Base-by-base conservation (phyloP, 2,888 invertebrate genomes). In the Copidosoma aretas region DNA sequence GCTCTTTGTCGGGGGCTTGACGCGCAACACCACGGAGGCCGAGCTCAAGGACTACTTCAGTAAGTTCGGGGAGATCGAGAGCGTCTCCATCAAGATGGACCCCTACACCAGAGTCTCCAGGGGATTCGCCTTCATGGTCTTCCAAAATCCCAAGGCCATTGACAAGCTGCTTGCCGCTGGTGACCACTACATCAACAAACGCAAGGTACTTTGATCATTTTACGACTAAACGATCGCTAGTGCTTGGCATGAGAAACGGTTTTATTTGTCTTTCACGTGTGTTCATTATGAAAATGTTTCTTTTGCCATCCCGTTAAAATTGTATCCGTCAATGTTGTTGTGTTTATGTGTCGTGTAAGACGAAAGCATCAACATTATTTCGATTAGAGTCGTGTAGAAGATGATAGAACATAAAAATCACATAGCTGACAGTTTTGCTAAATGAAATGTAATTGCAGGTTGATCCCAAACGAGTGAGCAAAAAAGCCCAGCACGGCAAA, bases 91-190 rank as follows among this genome's bases (percentile, higher is more conserved):
- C 68, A 90, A 90, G 83, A 88, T 88, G 78, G 89, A 90, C 79
- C 86, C 87, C 25, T 86, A 86, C 74, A 89, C 89, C 65, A 88
- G 88, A 61, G 82, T 88, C 72, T 89, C 89, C 46, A 84, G 90
- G 77, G 90, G 90, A 57, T 90, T 90, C 81, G 90, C 89, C 56
- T 90, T 90, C 81, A 87, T 90, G 78, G 87, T 89, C 60, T 90
- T 90, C 79, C 85, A 85, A 71, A 85, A 86, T 73, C 82, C 87
- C 62, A 86, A 87, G 66, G 84, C 87, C 73, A 86, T 90, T 73
- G 87, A 88, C 82, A 82, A 86, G 79, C 81, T 87, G 8, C 79
- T 87, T 25, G 83, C 84, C 25, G 84, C 84, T 24, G 86, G 86
- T 39, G 86, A 87, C 68, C 89, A 89, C 82, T 87, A 86, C 76